Base-by-base conservation (phyloP, 2,113 vertebrate genomes). In the Ochotona curzoniae region DNA sequence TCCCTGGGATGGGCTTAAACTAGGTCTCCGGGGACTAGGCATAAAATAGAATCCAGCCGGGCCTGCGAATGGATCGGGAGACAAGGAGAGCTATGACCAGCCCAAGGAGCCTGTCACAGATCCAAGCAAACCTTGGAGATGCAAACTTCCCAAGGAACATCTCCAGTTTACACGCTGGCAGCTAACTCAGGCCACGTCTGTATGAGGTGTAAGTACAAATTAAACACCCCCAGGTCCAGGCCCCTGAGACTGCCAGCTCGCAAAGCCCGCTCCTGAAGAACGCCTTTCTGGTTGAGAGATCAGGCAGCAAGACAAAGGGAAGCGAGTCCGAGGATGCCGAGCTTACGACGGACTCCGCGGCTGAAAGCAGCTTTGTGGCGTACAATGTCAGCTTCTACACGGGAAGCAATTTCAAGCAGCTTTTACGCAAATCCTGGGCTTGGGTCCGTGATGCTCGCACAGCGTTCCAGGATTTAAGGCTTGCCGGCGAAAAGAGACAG, bases 401-500 rank as follows among this genome's bases (percentile, higher is more conserved):
- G 20, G 0, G 32, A 82, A 51, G 35, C 8, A 0, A 49, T 88
- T 64, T 64, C 83, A 67, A 83, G 49, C 70, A 23, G 66, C 74
- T 51, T 66, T n/a, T 38, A 44, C 38, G 57, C 20, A 61, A 44
- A 6, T 3, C 73, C 83, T 17, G 10, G 13, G 32, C 84, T 49
- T 3, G 18, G 0, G 18, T n/a, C 81, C n/a, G 1, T 0, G 0
- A 1, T 3, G 20, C 44, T 63, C 21, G 7, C 0, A 0, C 1
- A 13, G 82, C 30, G 0, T 51, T 28, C 10, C 0, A 0, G 69
- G 60, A 63, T 2, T 2, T 3, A 5, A 60, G 60, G n/a, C 6
- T 0, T 38, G 11, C 57, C 3, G 44, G 69, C 13, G 69, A 66
- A 25, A 13, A 38, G 44, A 70, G 82, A 71, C 63, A 47, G 88